Base-by-base conservation (phyloP, 2,113 vertebrate genomes). In the Ochotona curzoniae region DNA sequence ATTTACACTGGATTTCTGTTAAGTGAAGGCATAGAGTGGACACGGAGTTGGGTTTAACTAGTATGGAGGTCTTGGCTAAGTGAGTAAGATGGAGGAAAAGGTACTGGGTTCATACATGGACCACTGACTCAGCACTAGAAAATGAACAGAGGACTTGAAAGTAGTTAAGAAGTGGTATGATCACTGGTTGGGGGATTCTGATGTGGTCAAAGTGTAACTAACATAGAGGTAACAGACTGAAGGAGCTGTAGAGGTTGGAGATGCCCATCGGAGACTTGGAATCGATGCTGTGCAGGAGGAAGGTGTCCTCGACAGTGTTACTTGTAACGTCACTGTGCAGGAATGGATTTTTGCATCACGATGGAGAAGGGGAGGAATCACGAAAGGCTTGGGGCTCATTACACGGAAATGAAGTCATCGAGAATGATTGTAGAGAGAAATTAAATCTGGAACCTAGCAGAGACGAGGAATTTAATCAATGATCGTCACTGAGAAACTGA, bases 11-110 rank as follows among this genome's bases (percentile, higher is more conserved):
- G 81, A 44, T 57, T 74, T 51, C 90, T 73, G 76, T 90, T 71
- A 30, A 89, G 28, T 73, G 49, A 96, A 54, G 23, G 47, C 75
- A 66, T 30, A 75, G 15, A 90, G n/a, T 85, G 23, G 64, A 71
- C 69, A 38, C 54, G 70, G 66, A 74, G 38, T 32, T 81, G 63
- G 57, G 57, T 54, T 66, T 73, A 90, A 54, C 20, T 25, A 64
- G 17, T n/a, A 51, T 1, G 49, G 78, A 83, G 51, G 35, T 47
- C 60, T 81, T 74, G n/a, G 14, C 8, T 32, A 64, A 83, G 57
- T 76, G 61, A 90, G 54, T 60, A 66, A 38, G 10, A 57, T 44
- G 74, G 51, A 85, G 26, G 66, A 64, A 71, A 93, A 64, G 54
- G 80, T 74, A 51, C 15, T 47, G 28, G 85, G 28, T 7, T 14